Base-by-base conservation (phyloP, 2,797 vertebrate species). In the Neopelma chrysocephalum region DNA sequence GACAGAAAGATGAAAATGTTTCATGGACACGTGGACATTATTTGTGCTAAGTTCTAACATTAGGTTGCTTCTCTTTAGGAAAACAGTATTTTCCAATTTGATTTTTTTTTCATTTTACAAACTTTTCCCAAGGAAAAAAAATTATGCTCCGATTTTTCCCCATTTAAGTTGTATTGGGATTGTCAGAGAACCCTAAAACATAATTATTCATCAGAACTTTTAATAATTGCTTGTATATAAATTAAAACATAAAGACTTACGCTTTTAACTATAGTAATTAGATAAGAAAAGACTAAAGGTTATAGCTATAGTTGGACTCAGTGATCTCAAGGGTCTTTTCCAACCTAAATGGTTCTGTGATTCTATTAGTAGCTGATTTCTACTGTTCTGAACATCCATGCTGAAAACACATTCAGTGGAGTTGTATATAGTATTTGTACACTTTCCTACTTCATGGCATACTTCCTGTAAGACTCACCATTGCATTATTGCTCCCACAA, bases 261-360 rank as follows among this genome's bases (percentile, higher is more conserved):
- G 53, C 22, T 38, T 94, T 82, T 58, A 80, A 32, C 32, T 54
- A 12, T 27, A 45, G 26, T 70, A 64, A 90, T 68, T 84, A 61
- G 36, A 47, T 69, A 47, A 68, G 22, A 45, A 93, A 80, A 78
- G 5, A 29, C 16, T 83, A 78, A 77, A 81, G 26, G 9, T 12
- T 82, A 15, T 12, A 89, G 54, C 32, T 89, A 12, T 0, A 1
- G 38, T 25, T 87, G 42, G 34, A 82, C 32, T 69, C 0, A 0
- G 65, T 77, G 16, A 69, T 15, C 32, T 38, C 32, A 76, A 47
- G 15, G 15, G 11, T 69, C 42, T 87, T 92, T 80, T 77, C 47
- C 47, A 88, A 61, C 43, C 11, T 38, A 65, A 95, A 73, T 60
- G 21, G 34, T 54, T 69, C 34, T 77, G 9, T 71, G 43, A 83